Evolutionary conservation across 2,797 vertebrate species (phyloP).

Genomic region (Mycteria americana): DNA sequence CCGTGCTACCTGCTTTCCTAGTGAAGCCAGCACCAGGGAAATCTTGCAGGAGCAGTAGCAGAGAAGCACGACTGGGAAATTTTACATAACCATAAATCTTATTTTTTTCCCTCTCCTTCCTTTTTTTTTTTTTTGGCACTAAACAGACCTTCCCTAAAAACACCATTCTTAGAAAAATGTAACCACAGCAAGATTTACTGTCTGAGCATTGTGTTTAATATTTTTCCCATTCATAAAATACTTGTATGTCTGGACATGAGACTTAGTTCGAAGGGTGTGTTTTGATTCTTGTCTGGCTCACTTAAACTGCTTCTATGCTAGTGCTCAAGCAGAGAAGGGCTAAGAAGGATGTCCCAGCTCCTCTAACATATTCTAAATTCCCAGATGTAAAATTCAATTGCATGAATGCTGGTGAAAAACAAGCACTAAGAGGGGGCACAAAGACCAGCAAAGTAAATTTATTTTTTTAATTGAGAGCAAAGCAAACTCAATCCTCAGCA

Average conservation of each 20-base stretch:
- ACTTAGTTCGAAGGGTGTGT: background rate
- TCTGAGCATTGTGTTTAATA: conserved; percentile 11
- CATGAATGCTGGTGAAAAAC: background rate
- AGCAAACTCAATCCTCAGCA: background rate
- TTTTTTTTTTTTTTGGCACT: background rate
- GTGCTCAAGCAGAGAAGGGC: background rate
- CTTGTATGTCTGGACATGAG: conserved; percentile 20
- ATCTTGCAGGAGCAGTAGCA: background rate
- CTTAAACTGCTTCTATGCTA: background rate
- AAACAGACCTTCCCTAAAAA: background rate
- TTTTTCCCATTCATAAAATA: conserved; percentile 43
- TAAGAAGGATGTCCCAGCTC: background rate
- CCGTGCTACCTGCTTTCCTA: background rate
- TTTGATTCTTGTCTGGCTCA: conserved; percentile 32
- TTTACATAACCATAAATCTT: background rate
- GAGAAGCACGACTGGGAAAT: background rate
- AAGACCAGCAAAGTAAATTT: conserved; percentile 4
- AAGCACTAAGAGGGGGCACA: background rate
- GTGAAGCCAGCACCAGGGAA: background rate
- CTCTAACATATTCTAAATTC: background rate
- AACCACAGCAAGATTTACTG: conserved; percentile 28
- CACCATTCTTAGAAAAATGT: conserved; percentile 15
- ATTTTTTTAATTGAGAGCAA: conserved; percentile 23
- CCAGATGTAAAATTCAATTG: background rate
- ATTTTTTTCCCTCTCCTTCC: rapidly evolving